Conservation (phyloP, 1,140 invertebrate genomes). For the Babylonia areolata region DNA sequence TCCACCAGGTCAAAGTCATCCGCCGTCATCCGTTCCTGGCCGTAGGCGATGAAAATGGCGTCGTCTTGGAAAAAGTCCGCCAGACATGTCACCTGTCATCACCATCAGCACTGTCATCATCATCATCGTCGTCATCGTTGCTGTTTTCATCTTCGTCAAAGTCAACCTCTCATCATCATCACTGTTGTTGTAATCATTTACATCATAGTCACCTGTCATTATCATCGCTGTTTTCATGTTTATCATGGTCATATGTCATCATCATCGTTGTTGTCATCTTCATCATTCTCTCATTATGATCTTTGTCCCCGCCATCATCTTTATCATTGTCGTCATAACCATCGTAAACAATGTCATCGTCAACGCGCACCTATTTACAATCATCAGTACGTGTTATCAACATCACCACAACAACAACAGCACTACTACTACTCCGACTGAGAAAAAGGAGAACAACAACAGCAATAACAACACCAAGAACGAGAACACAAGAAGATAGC, state of each 20-base stretch:
- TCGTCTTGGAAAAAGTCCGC: constrained; percentile 90
- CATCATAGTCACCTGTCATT: neutral
- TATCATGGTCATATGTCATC: neutral
- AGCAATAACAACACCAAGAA: too few relatives aligned
- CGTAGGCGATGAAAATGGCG: constrained; percentile 95
- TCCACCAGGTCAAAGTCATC: constrained; percentile 96
- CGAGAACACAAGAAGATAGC: too few relatives aligned
- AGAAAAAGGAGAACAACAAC: too few relatives aligned
- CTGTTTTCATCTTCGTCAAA: too few relatives aligned
- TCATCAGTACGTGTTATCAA: too few relatives aligned
- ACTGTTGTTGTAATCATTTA: neutral
- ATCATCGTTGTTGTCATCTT: neutral
- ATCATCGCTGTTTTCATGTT: too few relatives aligned
- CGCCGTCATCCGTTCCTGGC: constrained; percentile 86
- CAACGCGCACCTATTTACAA: neutral
- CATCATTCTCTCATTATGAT: neutral
- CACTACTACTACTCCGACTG: too few relatives aligned
- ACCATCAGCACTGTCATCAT: neutral
- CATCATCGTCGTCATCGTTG: neutral
- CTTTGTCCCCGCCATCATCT: neutral
- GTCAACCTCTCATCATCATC: neutral
- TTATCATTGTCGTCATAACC: neutral
- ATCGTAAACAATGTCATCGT: neutral
- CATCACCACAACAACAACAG: too few relatives aligned
- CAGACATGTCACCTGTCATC: constrained; percentile 80